phyloP scores from a whole-genome alignment of 2,113 vertebrate species.

The Sterrhoptilus dennistouni region DNA sequence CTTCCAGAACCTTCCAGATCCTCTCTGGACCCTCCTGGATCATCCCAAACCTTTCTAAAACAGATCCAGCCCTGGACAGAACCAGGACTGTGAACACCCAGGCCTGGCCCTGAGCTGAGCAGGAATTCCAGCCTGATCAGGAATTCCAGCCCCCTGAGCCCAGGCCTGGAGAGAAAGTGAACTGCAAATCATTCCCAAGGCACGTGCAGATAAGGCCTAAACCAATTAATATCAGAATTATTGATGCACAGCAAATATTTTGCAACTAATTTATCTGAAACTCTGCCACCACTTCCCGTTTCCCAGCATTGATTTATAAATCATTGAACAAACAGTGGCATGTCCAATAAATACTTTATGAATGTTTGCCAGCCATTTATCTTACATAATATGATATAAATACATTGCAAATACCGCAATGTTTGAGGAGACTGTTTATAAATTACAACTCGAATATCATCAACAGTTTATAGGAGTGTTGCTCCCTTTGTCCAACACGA shows the following conservation, averaged over 20 bases:
- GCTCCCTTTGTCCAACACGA: not conserved
- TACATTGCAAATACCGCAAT: conserved; percentile 16
- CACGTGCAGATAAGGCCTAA: conserved; percentile 37
- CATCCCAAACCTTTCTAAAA: not conserved
- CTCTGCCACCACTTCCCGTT: conserved; percentile 28
- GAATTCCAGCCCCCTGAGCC: not conserved
- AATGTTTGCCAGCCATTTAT: conserved; percentile 71
- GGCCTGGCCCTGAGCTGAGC: not conserved
- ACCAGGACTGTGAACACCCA: not conserved
- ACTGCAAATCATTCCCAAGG: conserved; percentile 28
- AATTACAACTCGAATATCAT: not conserved
- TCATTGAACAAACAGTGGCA: conserved; percentile 55
- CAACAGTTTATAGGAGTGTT: not conserved
- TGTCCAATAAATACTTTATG: conserved; percentile 66
- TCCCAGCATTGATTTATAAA: conserved; percentile 55
- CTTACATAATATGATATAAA: conserved; percentile 61
- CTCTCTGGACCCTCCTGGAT: not conserved
- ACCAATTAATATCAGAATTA: conserved; percentile 71
- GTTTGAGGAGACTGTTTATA: conserved; percentile 12
- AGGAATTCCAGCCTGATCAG: not conserved
- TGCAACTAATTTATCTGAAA: conserved; percentile 58
- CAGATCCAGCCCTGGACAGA: not conserved
- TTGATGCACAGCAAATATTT: conserved; percentile 69
- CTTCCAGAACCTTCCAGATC: not conserved
- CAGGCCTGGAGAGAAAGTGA: not conserved